Evolutionary conservation across 2,797 vertebrate genomes (phyloP).

Genomic region (Falco concolor): DNA sequence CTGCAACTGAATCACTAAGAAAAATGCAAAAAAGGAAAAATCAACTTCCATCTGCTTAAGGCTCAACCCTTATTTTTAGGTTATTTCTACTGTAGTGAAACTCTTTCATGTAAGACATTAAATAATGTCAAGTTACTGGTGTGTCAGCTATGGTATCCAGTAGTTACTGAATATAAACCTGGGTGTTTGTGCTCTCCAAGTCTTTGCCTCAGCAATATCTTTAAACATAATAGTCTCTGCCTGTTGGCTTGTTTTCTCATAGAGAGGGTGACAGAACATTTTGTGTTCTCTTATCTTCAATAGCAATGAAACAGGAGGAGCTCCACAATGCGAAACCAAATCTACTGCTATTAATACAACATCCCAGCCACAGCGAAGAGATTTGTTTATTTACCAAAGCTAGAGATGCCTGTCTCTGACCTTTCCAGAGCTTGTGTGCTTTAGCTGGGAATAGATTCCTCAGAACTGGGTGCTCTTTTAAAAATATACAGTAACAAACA

Average conservation of each 20-base stretch:
- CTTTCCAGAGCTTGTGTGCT: slow-evolving; percentile 39
- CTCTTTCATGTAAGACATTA: slow-evolving; percentile 40
- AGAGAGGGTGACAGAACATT: slow-evolving; percentile 67
- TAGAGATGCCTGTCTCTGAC: slow-evolving; percentile 70
- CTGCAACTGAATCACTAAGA: not conserved
- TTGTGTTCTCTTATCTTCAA: slow-evolving; percentile 74
- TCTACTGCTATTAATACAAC: slow-evolving; percentile 79
- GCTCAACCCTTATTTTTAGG: slow-evolving; percentile 48
- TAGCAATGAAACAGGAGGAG: slow-evolving; percentile 67
- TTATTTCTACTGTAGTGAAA: slow-evolving; percentile 64
- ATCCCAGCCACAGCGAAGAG: slow-evolving; percentile 64
- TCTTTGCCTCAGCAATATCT: slow-evolving; percentile 44
- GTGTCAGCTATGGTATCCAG: slow-evolving; percentile 65
- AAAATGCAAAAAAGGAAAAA: not conserved
- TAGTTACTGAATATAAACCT: slow-evolving; percentile 67
- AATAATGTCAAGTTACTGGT: slow-evolving; percentile 56
- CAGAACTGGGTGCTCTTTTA: slow-evolving; percentile 42
- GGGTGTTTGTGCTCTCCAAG: slow-evolving; percentile 58
- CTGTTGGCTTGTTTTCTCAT: slow-evolving; percentile 52
- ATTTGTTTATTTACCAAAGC: slow-evolving; percentile 74
- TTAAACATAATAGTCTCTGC: slow-evolving; percentile 47
- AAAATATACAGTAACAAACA: slow-evolving; percentile 22
- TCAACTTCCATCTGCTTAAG: not conserved
- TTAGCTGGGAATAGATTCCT: slow-evolving; percentile 52
- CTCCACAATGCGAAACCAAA: slow-evolving; percentile 75